Evolutionary conservation across 1,140 invertebrate species (phyloP).

Genomic region (Trachelipus rathkii): DNA sequence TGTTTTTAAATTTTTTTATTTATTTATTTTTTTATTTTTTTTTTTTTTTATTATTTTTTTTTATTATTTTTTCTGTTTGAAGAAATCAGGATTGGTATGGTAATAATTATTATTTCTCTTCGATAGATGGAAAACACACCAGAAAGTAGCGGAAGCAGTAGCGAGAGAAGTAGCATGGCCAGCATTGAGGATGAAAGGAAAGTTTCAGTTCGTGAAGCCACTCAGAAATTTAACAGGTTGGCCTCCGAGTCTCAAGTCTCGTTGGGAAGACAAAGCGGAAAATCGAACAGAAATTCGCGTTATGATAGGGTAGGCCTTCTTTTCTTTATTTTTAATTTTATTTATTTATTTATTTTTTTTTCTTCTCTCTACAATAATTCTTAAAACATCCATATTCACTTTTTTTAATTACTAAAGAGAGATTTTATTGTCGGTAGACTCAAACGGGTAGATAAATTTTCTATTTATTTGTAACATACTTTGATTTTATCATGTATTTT

Average conservation of each 20-base stretch:
- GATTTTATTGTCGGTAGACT: no score
- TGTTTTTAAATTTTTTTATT: no score
- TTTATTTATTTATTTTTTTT: background rate
- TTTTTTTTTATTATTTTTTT: no score
- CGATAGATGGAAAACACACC: background rate
- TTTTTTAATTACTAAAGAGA: no score
- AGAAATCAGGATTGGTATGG: no score
- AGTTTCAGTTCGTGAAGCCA: constrained; percentile 84
- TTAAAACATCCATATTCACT: no score
- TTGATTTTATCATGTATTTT: no score
- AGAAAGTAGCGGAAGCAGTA: constrained; percentile 24
- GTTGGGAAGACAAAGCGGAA: constrained; percentile 30
- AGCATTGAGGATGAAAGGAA: constrained; percentile 49
- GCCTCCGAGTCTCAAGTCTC: constrained; percentile 60
- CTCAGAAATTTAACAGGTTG: constrained; percentile 86
- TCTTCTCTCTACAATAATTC: background rate
- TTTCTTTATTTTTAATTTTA: constrained; percentile 32
- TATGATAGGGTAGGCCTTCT: constrained; percentile 35
- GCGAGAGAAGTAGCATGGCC: constrained; percentile 20
- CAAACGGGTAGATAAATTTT: no score
- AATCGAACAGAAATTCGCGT: constrained; percentile 41
- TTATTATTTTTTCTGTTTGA: no score
- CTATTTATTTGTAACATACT: no score
- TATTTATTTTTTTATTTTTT: no score
- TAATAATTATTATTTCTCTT: no score